Evolutionary conservation across 2,888 invertebrate genomes (phyloP), one percentile per base, ranked within the genome.

Genomic region (Nemoura dubitans): DNA sequence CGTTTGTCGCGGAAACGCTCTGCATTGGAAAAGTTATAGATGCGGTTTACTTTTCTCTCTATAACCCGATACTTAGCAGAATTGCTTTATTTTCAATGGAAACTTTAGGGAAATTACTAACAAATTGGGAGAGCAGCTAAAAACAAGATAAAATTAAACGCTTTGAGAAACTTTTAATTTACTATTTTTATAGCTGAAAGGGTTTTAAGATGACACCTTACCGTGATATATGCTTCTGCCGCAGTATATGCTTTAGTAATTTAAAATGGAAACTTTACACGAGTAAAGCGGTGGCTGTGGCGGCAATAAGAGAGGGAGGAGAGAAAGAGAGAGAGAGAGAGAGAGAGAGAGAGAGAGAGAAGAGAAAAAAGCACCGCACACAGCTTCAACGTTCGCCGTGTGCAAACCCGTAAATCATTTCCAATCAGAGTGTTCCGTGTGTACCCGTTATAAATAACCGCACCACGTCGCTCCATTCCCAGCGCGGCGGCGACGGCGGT

Each of bases 51-150:
- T 59, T 59, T 14, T 78, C 78, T n/a, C n/a, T n/a, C n/a, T n/a
- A n/a, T 7, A 78, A 78, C 78, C 28, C 78, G 26, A 78, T 78
- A 78, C 78, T 78, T 26, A 59, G 78, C 78, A 78, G 26, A 27
- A 78, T 78, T 78, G 14, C 78, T 78, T 28, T 78, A 59, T 78
- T 78, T 78, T 78, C 78, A 27, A 78, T 78, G 25, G 27, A 78
- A 78, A 78, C 26, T 28, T 78, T 78, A 27, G 28, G 78, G 28
- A 78, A 78, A 78, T 78, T 78, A 78, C 28, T 78, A 78, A 59
- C 27, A 78, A 78, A 78, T 78, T 78, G 28, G 78, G 78, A 78
- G 78, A 78, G 78, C 78, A 78, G 78, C 78, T 78, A 78, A 78
- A 78, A 78, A 78, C 78, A 28, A 78, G 78, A 78, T 78, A 78